Evolutionary conservation across 2,888 invertebrate species (phyloP), one percentile per base, ranked within the genome.

Genomic region (Ophion costatus): DNA sequence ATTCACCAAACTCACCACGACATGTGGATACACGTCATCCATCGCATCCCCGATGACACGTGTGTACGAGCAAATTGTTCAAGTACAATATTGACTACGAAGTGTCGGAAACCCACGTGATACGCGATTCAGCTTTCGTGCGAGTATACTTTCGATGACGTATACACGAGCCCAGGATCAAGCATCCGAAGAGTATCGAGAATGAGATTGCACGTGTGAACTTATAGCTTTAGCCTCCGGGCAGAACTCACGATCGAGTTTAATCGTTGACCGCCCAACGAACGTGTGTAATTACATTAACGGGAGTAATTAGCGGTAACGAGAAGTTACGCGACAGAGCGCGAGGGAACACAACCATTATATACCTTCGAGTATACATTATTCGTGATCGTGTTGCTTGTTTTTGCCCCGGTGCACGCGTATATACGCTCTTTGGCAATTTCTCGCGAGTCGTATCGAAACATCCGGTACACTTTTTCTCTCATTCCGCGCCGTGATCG

Each of bases 311-410:
- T 82, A 82, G 77, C 77, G 24, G 77, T 82, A 82, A 85, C 85
- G 80, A 85, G 85, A 85, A 85, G 85, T 85, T 85, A 85, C 82
- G 85, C 74, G 85, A 82, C 85, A 82, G 61, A 61, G n/a, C 57
- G 71, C 59, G 67, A 66, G 38, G 45, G 59, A 61, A 64, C 66
- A 67, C 76, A 42, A 82, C 74, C 63, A 80, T 74, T 78, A 78
- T 80, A 56, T 56, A 29, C 29, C 59, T 51, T 59, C 22, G 45
- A 66, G 64, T 81, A 73, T 76, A 76, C 75, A 71, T 63, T 86
- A 76, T 75, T 38, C 56, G 59, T 11, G 77, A n/a, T 67, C 24
- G 51, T 51, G 51, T 51, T 14, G 17, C 14, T 51, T 17, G 5
- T 51, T 51, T 51, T 51, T 51, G 51, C 29, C 10, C 20, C 42